Percentiles rank a stretch among this genome's conserved stretches.
These are phyloP conservation scores for Acanthopagrus latus DNA, from an alignment of 2,797 vertebrate species.

Conservation along the genomic window DNA sequence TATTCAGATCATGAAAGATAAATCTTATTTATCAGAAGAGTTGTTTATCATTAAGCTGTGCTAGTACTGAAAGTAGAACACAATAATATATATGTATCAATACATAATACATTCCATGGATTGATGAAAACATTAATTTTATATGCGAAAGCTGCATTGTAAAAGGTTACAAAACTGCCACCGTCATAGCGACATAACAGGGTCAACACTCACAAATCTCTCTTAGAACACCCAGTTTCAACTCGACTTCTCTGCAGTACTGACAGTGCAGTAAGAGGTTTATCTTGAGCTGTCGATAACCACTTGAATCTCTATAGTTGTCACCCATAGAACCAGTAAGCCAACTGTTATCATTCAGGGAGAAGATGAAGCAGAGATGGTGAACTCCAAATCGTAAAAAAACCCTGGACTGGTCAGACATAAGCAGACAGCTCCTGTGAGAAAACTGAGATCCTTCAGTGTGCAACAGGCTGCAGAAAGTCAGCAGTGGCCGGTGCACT, in stretches of 20 bases:
- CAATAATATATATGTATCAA: background rate
- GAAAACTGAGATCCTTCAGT: conserved; percentile 4
- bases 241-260: background rate
- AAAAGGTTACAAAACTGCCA: background rate
- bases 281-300: background rate
- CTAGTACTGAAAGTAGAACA: background rate
- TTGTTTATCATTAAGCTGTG: background rate
- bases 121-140: background rate
- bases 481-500: conserved; percentile 16
- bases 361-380: background rate
- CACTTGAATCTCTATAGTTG: background rate
- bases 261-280: background rate
- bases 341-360: background rate
- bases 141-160: background rate
- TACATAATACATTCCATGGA: background rate
- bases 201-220: background rate
- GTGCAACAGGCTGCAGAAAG: conserved; percentile 21
- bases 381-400: background rate
- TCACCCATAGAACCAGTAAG: background rate
- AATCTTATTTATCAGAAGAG: background rate
- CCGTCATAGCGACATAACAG: background rate
- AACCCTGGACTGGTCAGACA: background rate
- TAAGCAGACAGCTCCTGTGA: background rate
- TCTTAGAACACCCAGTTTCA: background rate
- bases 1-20: background rate